Base-by-base conservation (phyloP, 2,113 vertebrate species). In the Megaleporinus macrocephalus region DNA sequence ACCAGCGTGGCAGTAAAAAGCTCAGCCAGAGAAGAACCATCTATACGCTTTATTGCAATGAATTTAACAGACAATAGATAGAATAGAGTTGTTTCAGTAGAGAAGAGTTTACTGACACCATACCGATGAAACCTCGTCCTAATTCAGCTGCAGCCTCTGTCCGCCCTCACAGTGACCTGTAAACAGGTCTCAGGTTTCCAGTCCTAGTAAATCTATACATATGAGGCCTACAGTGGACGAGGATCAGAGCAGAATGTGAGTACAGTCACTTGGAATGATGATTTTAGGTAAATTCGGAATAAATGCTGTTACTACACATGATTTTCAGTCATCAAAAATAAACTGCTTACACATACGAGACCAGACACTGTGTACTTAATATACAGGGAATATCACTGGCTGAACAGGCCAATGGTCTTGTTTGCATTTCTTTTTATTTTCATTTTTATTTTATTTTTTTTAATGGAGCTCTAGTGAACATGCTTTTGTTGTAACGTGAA, bases 1-100 rank as follows among this genome's bases (percentile, higher is more conserved):
- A 36, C 41, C 41, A 51, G 14, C 18, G 13, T 51, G 57, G 7
- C 57, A 26, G 12, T 24, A 61, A 11, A 26, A 26, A 3, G 22
- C 9, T 68, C 18, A 68, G 12, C 16, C 30, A 33, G 24, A 2
- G 18, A 29, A 70, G 53, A 3, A 62, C 26, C 81, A 73, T 73
- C 75, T 44, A 69, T 41, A 80, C 63, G 27, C 57, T 83, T 86
- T 83, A 86, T 78, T 83, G 73, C 69, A 83, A 81, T 77, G 1
- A 53, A 59, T 51, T 80, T 18, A 22, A 83, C 49, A 49, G 22
- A 47, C 55, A 51, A 13, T 20, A 66, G 0, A 33, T 49, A 2
- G 26, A 47, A 69, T 62, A 59, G 51, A 73, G 33, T 9, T n/a
- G 11, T 10, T 68, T 75, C 15, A 68, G 66, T 14, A 27, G 26